A percentile compares a stretch with the other conserved stretches of the same genome.
These are phyloP conservation scores for Rhinopithecus roxellana DNA, from an alignment of 2,113 vertebrate genomes.

Conservation along the genomic window DNA sequence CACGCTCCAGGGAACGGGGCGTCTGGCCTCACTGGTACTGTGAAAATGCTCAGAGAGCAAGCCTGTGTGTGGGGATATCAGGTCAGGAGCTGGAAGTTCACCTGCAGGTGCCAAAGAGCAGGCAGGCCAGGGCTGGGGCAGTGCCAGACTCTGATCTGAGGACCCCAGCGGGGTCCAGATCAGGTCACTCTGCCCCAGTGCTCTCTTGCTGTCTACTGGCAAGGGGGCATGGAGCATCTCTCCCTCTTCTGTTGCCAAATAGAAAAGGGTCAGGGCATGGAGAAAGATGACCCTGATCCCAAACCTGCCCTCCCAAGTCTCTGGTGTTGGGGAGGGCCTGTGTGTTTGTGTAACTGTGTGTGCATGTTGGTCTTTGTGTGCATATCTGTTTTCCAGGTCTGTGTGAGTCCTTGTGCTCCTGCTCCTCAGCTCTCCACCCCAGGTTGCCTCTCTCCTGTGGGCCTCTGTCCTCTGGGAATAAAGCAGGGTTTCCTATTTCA, in stretches of 20 bases:
- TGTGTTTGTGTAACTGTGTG: conserved; percentile 32
- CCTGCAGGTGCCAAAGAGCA: conserved; percentile 63
- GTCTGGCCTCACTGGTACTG: conserved; percentile 68
- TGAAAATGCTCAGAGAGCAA: conserved; percentile 64
- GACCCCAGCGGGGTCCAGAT: not conserved
- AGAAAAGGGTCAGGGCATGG: conserved; percentile 58
- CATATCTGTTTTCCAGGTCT: conserved; percentile 38
- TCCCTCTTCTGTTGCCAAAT: conserved; percentile 64
- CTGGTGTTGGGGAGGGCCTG: conserved; percentile 14
- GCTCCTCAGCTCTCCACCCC: conserved; percentile 8
- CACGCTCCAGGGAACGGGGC: conserved; percentile 34
- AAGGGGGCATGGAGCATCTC: conserved; percentile 11
- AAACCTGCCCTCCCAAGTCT: not conserved
- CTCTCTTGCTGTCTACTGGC: conserved; percentile 37
- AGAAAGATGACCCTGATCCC: conserved; percentile 27
- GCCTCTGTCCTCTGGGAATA: conserved; percentile 51
- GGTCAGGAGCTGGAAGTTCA: conserved; percentile 30
- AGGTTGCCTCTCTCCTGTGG: conserved; percentile 41
- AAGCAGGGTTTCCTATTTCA: not conserved
- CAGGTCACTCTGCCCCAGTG: not conserved
- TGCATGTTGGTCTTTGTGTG: conserved; percentile 37
- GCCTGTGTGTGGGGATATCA: not conserved
- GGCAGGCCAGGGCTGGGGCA: not conserved
- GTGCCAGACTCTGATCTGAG: not conserved
- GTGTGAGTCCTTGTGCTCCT: conserved; percentile 37